phyloP scores from a whole-genome alignment of 2,888 invertebrate species.

The Falcaria lacertinaria region DNA sequence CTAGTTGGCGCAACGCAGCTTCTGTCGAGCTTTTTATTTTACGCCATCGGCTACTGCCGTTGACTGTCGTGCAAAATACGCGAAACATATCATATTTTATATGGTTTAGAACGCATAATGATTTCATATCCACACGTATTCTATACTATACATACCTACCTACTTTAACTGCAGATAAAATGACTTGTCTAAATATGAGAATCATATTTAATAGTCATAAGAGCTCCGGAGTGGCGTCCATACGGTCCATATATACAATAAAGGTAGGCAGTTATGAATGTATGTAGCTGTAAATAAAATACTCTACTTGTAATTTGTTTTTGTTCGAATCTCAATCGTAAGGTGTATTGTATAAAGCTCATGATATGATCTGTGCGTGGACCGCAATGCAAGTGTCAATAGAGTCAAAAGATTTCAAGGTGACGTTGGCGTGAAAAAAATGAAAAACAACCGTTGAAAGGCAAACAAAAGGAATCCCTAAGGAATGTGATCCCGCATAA shows the following conservation, averaged over 20 bases:
- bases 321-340: slow-evolving; percentile 18
- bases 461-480: slow-evolving; percentile 78
- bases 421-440: slow-evolving; percentile 53
- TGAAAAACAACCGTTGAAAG: slow-evolving; percentile 52
- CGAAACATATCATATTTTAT: no score
- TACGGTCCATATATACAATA: no score
- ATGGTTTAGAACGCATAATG: no score
- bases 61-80: no score
- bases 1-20: slow-evolving; percentile 40
- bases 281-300: not conserved
- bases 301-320: slow-evolving; percentile 1
- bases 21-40: slow-evolving; percentile 75
- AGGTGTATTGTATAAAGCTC: slow-evolving; percentile 30
- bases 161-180: no score
- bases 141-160: no score
- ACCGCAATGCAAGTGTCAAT: slow-evolving; percentile 58
- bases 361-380: slow-evolving; percentile 30
- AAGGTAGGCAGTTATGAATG: no score
- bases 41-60: slow-evolving; percentile 51
- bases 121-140: no score
- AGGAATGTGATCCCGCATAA: slow-evolving; percentile 72
- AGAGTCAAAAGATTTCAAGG: slow-evolving; percentile 49
- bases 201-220: no score
- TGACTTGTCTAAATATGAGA: no score
- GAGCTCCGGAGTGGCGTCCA: no score